Percentiles rank a stretch among this genome's conserved stretches.
Evolutionary conservation across 2,888 invertebrate genomes (phyloP).

Genomic region (Onthophagus sagittarius): DNA sequence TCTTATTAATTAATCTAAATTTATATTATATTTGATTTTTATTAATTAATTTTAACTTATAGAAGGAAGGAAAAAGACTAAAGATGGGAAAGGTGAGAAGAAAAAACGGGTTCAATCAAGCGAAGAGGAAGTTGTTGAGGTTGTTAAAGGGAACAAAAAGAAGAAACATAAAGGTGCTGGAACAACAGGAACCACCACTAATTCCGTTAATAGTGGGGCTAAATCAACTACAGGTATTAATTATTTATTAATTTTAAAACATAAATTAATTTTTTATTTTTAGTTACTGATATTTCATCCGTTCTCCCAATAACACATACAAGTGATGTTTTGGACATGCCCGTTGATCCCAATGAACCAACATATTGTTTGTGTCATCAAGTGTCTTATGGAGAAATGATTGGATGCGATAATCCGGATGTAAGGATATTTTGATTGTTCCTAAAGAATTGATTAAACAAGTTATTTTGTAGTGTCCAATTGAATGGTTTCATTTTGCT

Average conservation of each 20-base stretch:
- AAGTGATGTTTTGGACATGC: conserved; percentile 87
- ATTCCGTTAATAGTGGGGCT: conserved; percentile 40
- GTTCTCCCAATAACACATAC: conserved; percentile 65
- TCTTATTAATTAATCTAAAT: no score
- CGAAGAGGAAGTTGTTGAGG: conserved; percentile 50
- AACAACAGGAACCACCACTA: conserved; percentile 32
- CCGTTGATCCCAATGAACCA: conserved; percentile 96
- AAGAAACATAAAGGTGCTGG: conserved; percentile 56
- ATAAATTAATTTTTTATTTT: conserved; percentile 11
- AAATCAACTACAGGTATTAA: conserved; percentile 48
- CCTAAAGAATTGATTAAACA: background rate
- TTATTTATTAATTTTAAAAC: conserved; percentile 40
- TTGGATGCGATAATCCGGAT: conserved; percentile 91
- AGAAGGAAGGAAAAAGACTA: conserved; percentile 69
- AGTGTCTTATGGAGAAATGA: conserved; percentile 96
- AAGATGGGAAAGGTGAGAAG: conserved; percentile 60
- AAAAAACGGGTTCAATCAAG: conserved; percentile 55
- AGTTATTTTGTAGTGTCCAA: conserved; percentile 58
- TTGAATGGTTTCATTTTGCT: conserved; percentile 96
- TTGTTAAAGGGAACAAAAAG: conserved; percentile 49
- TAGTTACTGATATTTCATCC: conserved; percentile 45
- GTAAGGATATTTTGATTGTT: conserved; percentile 48
- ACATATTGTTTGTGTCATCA: conserved; percentile 98
- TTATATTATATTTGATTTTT: background rate
- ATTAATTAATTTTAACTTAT: conserved; percentile 23